Evolutionary conservation across 1,140 invertebrate species (phyloP).

Genomic region (Anoplophora glabripennis): DNA sequence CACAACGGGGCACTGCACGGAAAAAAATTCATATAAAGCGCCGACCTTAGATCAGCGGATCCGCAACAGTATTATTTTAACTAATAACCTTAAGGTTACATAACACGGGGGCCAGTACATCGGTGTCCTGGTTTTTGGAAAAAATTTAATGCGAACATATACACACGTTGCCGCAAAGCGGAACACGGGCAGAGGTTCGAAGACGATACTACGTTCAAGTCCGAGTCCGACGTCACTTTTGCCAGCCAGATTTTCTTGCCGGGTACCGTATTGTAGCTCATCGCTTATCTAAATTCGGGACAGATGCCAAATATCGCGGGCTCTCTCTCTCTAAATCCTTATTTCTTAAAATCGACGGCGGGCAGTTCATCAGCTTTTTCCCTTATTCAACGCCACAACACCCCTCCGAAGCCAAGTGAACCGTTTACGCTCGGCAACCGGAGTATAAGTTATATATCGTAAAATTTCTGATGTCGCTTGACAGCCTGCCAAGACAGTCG

Average conservation of each 20-base stretch:
- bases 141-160: constrained; percentile 1
- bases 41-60: background rate
- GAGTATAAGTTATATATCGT: no score
- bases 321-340: constrained; percentile 12
- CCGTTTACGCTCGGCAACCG: background rate
- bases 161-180: background rate
- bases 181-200: background rate
- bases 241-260: constrained; percentile 4
- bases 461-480: no score
- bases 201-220: background rate
- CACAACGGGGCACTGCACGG: background rate
- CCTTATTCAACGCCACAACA: background rate
- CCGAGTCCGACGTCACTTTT: constrained; percentile 2
- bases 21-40: background rate
- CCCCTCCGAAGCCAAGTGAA: background rate
- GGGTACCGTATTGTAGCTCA: constrained; percentile 8
- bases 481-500: no score
- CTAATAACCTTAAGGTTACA: background rate
- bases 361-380: background rate
- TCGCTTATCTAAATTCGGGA: constrained; percentile 10
- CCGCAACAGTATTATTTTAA: background rate
- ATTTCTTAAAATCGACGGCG: constrained; percentile 3
- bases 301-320: background rate
- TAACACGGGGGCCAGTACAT: background rate
- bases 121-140: background rate